Percentiles rank a stretch among this genome's conserved stretches.
Evolutionary conservation across 2,797 vertebrate genomes (phyloP).

Genomic region (Eremophila alpestris): DNA sequence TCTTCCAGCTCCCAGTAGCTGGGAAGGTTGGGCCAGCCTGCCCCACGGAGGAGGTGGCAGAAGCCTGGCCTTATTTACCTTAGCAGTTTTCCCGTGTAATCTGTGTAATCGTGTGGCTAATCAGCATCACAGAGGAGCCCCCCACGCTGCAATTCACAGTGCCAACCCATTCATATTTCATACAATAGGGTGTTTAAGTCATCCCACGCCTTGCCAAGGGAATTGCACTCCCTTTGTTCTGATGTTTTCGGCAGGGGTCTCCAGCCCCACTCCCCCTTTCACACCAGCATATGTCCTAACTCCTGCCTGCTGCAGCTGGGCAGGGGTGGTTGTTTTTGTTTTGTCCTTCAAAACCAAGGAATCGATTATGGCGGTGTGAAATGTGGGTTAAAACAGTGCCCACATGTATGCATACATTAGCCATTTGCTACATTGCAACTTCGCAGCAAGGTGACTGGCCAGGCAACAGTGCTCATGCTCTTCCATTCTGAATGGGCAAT

Average conservation of each 20-base stretch:
- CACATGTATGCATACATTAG: constrained; percentile 63
- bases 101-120: constrained; percentile 98
- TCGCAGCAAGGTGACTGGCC: constrained; percentile 54
- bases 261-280: constrained; percentile 58
- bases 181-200: constrained; percentile 98
- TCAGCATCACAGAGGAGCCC: constrained; percentile 83
- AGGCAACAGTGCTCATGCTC: constrained; percentile 15
- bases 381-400: constrained; percentile 48
- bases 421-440: constrained; percentile 64
- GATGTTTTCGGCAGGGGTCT: constrained; percentile 78
- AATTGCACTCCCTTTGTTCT: constrained; percentile 89
- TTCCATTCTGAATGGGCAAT: constrained; percentile 45
- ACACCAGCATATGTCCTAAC: constrained; percentile 90
- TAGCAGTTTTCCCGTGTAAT: constrained; percentile 90
- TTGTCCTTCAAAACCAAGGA: constrained; percentile 62
- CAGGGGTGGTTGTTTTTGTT: constrained; percentile 36
- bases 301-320: constrained; percentile 90
- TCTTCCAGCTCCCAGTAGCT: constrained; percentile 70
- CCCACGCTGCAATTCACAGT: constrained; percentile 85
- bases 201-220: constrained; percentile 87
- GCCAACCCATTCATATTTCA: constrained; percentile 92
- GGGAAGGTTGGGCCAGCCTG: constrained; percentile 69
- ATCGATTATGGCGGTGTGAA: constrained; percentile 68
- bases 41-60: constrained; percentile 90
- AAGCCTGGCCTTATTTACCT: constrained; percentile 97